Evolutionary conservation across 1,140 invertebrate species (phyloP).

Genomic region (Drosophila kepulauana): DNA sequence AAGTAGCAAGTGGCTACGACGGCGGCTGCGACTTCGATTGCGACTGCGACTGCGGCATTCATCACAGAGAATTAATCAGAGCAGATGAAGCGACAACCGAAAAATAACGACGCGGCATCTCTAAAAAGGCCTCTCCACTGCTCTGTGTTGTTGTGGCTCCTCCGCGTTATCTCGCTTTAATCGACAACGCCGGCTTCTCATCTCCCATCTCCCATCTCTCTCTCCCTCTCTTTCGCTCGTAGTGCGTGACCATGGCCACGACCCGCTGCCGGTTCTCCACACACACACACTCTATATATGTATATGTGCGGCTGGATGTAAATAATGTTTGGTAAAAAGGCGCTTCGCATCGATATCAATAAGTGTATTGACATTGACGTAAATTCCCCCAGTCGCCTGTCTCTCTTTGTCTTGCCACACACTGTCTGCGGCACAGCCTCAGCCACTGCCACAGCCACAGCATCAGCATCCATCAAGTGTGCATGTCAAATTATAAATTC

Average conservation of each 20-base stretch:
- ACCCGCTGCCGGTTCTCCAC: slow-evolving; percentile 18
- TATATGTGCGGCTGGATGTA: not conserved
- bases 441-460: not conserved
- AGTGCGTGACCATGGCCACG: slow-evolving; percentile 42
- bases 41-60: slow-evolving; percentile 57
- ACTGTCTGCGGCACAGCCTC: not conserved
- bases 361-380: slow-evolving; percentile 36
- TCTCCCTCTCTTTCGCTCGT: slow-evolving; percentile 24
- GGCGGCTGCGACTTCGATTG: not conserved
- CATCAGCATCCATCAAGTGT: slow-evolving; percentile 70
- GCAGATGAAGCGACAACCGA: slow-evolving; percentile 77
- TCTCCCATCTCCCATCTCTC: slow-evolving; percentile 15
- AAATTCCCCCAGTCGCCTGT: slow-evolving; percentile 21
- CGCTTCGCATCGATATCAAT: slow-evolving; percentile 45
- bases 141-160: not conserved
- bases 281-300: slow-evolving; percentile 13
- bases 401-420: slow-evolving; percentile 4
- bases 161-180: slow-evolving; percentile 73
- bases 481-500: slow-evolving; percentile 77
- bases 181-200: slow-evolving; percentile 52
- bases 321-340: slow-evolving; percentile 28
- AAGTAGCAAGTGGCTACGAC: slow-evolving; percentile 53
- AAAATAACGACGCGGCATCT: slow-evolving; percentile 79
- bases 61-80: slow-evolving; percentile 80
- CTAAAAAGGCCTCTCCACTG: slow-evolving; percentile 37